A percentile compares a stretch with the other conserved stretches of the same genome.
Conservation (phyloP, 2,797 vertebrate genomes). For the Periophthalmus magnuspinnatus region DNA sequence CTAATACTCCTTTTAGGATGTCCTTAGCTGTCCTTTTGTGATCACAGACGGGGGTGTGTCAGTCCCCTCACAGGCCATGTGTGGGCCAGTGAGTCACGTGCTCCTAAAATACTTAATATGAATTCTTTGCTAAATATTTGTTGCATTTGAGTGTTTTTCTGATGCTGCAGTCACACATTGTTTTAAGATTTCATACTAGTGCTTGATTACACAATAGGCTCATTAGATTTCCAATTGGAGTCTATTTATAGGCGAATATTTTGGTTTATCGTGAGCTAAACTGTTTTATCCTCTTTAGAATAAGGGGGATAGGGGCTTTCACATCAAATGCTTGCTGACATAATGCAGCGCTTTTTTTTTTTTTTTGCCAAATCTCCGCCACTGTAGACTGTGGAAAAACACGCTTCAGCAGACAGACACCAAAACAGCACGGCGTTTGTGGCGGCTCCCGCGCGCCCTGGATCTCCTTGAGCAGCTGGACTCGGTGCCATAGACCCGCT, state of each 20-base stretch:
- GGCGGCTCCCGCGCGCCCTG: conserved; percentile 20
- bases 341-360: conserved; percentile 3
- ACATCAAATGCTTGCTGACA: conserved; percentile 6
- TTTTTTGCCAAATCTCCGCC: conserved; percentile 8
- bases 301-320: background rate
- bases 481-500: no score
- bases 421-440: conserved; percentile 15
- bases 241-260: background rate
- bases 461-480: conserved; percentile 49
- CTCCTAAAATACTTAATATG: conserved; percentile 10
- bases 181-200: background rate
- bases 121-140: background rate
- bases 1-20: background rate
- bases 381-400: background rate
- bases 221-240: background rate
- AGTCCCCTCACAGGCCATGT: conserved; percentile 28
- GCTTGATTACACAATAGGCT: conserved; percentile 3
- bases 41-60: conserved; percentile 50
- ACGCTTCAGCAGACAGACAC: conserved; percentile 8
- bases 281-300: conserved; percentile 37
- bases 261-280: conserved; percentile 25
- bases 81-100: conserved; percentile 47
- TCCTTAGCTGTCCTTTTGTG: conserved; percentile 14
- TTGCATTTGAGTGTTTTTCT: background rate
- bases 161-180: background rate